Conservation (phyloP, 2,113 vertebrate species). For the Hippocampus abdominalis region DNA sequence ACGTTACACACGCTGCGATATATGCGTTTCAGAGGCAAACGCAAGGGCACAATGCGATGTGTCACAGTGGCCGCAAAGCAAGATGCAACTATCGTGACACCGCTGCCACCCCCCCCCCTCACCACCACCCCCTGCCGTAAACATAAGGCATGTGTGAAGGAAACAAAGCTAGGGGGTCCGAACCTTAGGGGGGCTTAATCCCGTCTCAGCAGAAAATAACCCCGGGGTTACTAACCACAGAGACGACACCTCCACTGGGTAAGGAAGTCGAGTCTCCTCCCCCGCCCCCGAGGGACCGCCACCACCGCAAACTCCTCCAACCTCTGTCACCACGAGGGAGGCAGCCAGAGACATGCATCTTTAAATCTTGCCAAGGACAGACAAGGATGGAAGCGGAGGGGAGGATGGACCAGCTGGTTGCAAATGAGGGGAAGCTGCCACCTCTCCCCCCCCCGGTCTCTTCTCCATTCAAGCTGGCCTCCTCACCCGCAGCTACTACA, state of each 20-base stretch:
- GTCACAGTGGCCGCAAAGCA: conserved; percentile 38
- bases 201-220: conserved; percentile 54
- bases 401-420: conserved; percentile 39
- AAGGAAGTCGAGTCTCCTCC: conserved; percentile 35
- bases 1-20: conserved; percentile 34
- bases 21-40: conserved; percentile 33
- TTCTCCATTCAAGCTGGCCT: conserved; percentile 11
- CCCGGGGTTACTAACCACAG: conserved; percentile 51
- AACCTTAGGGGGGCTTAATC: conserved; percentile 67
- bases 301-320: conserved; percentile 9
- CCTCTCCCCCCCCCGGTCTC: conserved; percentile 26
- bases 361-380: conserved; percentile 53
- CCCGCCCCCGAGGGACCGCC: conserved; percentile 35
- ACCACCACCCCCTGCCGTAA: conserved; percentile 34
- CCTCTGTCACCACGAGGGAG: conserved; percentile 23
- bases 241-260: conserved; percentile 59
- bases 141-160: conserved; percentile 42
- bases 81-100: conserved; percentile 47
- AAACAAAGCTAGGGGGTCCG: conserved; percentile 62
- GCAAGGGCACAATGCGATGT: conserved; percentile 47
- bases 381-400: conserved; percentile 23
- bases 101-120: background rate
- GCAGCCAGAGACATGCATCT: conserved; percentile 37
- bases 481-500: conserved; percentile 38
- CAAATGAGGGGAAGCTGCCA: conserved; percentile 41